These are phyloP conservation scores for Trissoscelio sp. DNA, from an alignment of 2,888 invertebrate genomes.

Conservation along the genomic window DNA sequence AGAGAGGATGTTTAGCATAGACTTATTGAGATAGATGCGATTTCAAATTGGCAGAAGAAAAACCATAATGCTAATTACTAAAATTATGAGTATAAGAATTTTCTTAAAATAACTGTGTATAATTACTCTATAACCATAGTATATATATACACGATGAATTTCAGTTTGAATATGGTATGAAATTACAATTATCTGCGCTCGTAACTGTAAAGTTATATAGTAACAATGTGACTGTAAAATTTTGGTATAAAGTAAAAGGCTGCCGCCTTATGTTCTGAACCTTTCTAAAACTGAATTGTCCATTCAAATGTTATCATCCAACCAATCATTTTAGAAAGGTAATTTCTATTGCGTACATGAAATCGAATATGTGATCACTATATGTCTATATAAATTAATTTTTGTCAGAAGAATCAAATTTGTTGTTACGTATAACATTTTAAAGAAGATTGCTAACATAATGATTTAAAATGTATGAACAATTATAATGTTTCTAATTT, in stretches of 20 bases:
- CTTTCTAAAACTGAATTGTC: conserved; percentile 37
- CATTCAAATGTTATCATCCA: conserved; percentile 11
- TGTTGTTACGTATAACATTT: too few species aligned
- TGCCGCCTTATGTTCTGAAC: background rate
- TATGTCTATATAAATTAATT: too few species aligned
- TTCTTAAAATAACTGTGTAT: too few species aligned
- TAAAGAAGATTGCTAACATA: too few species aligned
- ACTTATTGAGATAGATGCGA: conserved; percentile 2
- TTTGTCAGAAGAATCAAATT: too few species aligned
- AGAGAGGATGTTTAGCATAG: background rate
- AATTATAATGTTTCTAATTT: too few species aligned
- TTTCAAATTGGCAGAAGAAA: background rate
- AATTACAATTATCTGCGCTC: background rate
- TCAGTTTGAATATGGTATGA: background rate
- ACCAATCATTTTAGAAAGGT: conserved; percentile 44
- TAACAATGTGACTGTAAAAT: conserved; percentile 3
- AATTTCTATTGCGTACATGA: conserved; percentile 11
- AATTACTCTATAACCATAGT: too few species aligned
- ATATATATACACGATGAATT: too few species aligned
- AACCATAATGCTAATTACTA: background rate
- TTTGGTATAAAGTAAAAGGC: conserved; percentile 17
- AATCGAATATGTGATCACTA: background rate
- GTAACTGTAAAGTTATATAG: conserved; percentile 2
- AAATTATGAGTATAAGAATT: too few species aligned
- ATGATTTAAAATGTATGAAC: too few species aligned